These are phyloP conservation scores for Drosophila siamana DNA, from an alignment of 2,888 invertebrate genomes.

Conservation along the genomic window DNA sequence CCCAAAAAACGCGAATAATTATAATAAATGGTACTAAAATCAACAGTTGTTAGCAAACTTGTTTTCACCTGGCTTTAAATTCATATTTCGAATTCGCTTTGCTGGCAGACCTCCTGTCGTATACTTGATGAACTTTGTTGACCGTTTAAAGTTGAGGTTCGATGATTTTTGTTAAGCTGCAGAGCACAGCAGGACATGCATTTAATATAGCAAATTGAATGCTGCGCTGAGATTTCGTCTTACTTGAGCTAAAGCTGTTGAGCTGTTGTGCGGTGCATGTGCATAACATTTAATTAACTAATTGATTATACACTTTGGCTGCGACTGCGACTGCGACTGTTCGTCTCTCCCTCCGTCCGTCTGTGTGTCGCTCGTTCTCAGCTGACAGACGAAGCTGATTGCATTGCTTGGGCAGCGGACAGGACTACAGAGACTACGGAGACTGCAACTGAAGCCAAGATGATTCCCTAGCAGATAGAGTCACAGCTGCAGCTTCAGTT, in stretches of 20 bases:
- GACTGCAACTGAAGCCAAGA: not conserved
- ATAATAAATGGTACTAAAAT: no score
- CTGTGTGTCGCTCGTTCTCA: no score
- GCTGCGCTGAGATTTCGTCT: not conserved
- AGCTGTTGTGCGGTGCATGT: conserved; percentile 8
- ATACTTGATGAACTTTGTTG: no score
- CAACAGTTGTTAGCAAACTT: no score
- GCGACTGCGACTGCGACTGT: not conserved
- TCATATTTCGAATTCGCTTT: no score
- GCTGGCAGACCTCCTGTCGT: no score
- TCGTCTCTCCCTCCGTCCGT: no score
- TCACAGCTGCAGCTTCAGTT: not conserved
- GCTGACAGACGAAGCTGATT: conserved; percentile 21
- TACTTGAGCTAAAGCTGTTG: not conserved
- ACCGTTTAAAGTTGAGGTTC: no score
- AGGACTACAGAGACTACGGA: conserved; percentile 10
- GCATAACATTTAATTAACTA: conserved; percentile 49
- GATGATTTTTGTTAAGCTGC: no score
- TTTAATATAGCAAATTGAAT: conserved; percentile 13
- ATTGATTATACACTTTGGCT: conserved; percentile 34
- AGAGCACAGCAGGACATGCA: no score
- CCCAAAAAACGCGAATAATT: no score
- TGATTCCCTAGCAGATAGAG: conserved; percentile 20
- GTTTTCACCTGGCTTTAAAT: no score
- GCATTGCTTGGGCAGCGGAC: conserved; percentile 26